Conservation (phyloP, 1,140 invertebrate species). For the Mycetomoellerius zeteki region DNA sequence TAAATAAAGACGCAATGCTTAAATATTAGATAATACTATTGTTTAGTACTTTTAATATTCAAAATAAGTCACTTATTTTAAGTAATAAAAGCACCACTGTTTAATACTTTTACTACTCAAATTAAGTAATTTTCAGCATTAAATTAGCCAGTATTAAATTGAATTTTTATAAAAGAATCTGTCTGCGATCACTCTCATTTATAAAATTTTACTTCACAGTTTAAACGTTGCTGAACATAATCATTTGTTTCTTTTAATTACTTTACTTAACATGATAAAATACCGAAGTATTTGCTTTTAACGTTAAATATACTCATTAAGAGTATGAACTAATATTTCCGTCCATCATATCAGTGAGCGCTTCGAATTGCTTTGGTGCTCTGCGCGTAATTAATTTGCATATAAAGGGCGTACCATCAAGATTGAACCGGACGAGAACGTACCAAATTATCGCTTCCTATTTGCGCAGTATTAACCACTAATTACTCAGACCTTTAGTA, state of each 20-base stretch:
- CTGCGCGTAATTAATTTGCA: slow-evolving; percentile 28
- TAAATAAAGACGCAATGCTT: no score
- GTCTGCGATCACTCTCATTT: background rate
- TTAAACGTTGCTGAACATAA: background rate
- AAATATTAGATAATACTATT: no score
- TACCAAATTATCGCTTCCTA: slow-evolving; percentile 12
- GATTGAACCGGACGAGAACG: slow-evolving; percentile 3
- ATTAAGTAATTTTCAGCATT: no score
- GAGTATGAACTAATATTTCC: background rate
- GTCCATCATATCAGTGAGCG: background rate
- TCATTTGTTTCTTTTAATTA: background rate
- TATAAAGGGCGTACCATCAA: slow-evolving; percentile 1
- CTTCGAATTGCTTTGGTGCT: background rate
- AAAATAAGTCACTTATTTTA: no score
- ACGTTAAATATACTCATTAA: background rate
- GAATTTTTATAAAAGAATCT: no score
- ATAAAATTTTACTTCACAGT: background rate
- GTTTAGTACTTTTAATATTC: no score
- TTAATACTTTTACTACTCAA: no score
- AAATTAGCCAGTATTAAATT: no score
- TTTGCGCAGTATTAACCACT: slow-evolving; percentile 17
- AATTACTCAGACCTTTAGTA: slow-evolving; percentile 16
- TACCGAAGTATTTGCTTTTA: background rate
- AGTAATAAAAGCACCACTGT: no score
- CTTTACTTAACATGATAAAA: background rate